A percentile compares a stretch with the other conserved stretches of the same genome.
Evolutionary conservation across 2,888 invertebrate species (phyloP).

Genomic region (Mallateleia sp.): DNA sequence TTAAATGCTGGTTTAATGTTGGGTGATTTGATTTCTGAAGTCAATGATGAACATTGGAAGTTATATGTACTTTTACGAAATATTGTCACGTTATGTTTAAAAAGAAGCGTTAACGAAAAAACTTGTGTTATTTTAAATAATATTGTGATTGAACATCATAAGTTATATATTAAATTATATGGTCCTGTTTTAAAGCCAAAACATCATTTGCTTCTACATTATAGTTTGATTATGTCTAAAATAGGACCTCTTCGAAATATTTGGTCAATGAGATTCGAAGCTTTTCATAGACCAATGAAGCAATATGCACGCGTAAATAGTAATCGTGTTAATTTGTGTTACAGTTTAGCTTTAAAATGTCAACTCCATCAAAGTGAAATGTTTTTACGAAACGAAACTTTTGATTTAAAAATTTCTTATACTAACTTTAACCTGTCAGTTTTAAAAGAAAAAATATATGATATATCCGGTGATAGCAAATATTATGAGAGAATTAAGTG

Average conservation of each 20-base stretch:
- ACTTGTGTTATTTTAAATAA: no score
- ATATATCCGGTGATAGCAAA: no score
- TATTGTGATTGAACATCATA: no score
- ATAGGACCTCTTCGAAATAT: neutral
- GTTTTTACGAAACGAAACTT: constrained; percentile 9
- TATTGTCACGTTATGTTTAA: neutral
- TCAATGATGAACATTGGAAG: constrained; percentile 48
- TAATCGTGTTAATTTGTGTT: constrained; percentile 56
- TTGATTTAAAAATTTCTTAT: no score
- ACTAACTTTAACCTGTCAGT: no score
- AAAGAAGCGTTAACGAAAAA: neutral
- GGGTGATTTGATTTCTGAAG: constrained; percentile 43
- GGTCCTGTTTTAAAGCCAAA: no score
- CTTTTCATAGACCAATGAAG: constrained; percentile 1
- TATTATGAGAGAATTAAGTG: neutral
- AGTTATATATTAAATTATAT: no score
- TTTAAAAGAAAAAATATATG: no score
- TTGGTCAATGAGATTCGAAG: constrained; percentile 12
- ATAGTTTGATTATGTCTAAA: no score
- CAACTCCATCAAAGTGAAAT: constrained; percentile 53
- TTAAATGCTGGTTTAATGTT: constrained; percentile 33
- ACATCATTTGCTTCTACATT: no score
- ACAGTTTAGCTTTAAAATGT: constrained; percentile 58
- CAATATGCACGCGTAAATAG: constrained; percentile 23
- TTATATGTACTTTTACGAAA: constrained; percentile 20